These are phyloP conservation scores for Chirona hameri DNA, from an alignment of 2,888 invertebrate species.

Conservation along the genomic window DNA sequence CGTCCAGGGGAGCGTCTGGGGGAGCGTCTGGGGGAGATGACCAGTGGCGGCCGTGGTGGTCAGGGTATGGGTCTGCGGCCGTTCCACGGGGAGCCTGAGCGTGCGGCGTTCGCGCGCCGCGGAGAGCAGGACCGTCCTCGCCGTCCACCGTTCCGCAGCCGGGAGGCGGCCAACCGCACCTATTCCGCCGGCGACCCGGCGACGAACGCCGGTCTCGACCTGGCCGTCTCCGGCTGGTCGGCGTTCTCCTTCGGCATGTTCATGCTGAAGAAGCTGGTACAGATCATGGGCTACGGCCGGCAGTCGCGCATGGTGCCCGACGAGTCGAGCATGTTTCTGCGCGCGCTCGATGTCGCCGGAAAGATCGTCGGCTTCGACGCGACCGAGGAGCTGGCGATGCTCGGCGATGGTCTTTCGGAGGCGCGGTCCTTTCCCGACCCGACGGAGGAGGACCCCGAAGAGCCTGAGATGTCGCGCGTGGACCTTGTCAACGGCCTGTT, in stretches of 20 bases:
- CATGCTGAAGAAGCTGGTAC: not conserved
- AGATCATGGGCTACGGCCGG: conserved; percentile 2
- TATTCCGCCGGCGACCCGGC: not conserved
- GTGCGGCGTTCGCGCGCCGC: not conserved
- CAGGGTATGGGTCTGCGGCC: not conserved
- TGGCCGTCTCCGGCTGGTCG: conserved; percentile 27
- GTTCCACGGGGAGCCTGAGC: not conserved
- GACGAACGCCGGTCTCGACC: conserved; percentile 2
- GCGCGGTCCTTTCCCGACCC: not conserved
- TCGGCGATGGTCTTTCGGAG: not conserved
- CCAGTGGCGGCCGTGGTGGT: not conserved
- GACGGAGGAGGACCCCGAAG: not conserved
- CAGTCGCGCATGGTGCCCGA: conserved; percentile 1
- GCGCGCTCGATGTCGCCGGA: not conserved
- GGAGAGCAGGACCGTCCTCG: not conserved
- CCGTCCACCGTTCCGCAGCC: conserved; percentile 5
- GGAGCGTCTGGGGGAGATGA: too few species aligned
- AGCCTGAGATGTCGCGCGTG: not conserved
- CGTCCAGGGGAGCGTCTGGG: too few species aligned
- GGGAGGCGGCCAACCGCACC: not conserved
- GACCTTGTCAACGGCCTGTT: conserved; percentile 9
- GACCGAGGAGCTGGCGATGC: not conserved
- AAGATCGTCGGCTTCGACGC: conserved; percentile 1
- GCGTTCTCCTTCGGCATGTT: conserved; percentile 13
- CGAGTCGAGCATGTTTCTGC: conserved; percentile 9